Evolutionary conservation across 2,797 vertebrate species (phyloP).

Genomic region (Xerus rutilus): DNA sequence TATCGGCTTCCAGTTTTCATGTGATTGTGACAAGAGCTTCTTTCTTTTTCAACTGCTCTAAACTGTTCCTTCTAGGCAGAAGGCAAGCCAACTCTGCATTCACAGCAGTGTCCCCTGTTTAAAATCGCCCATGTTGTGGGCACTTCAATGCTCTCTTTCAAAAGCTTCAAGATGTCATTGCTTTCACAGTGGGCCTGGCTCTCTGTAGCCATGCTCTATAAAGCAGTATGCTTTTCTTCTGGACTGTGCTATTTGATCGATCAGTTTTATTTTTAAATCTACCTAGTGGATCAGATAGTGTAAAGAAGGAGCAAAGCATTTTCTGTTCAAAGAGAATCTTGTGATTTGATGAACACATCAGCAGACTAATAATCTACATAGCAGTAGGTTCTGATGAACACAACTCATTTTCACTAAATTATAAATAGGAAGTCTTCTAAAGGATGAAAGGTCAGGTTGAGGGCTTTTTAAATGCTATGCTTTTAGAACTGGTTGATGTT

Average conservation of each 20-base stretch:
- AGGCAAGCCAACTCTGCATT: not conserved
- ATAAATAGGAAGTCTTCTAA: not conserved
- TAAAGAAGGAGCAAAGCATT: not conserved
- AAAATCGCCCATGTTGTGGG: not conserved
- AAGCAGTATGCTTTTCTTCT: conserved; percentile 15
- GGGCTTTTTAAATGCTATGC: not conserved
- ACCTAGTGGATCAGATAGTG: not conserved
- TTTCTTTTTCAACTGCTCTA: not conserved
- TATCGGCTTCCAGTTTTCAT: not conserved
- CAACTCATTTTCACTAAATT: conserved; percentile 24
- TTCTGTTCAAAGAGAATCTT: conserved; percentile 25
- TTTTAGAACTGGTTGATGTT: conserved; percentile 45
- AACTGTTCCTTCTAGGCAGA: not conserved
- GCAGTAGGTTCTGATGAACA: not conserved
- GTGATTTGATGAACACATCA: conserved; percentile 3
- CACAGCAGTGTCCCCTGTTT: not conserved
- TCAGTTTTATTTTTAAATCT: conserved; percentile 64
- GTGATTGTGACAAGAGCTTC: not conserved
- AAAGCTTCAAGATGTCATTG: not conserved
- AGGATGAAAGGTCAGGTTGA: not conserved
- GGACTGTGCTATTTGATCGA: not conserved
- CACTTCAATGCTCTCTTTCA: not conserved
- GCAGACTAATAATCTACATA: not conserved
- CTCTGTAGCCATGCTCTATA: not conserved
- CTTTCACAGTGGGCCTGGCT: not conserved